phyloP scores from a whole-genome alignment of 1,140 invertebrate genomes.

The Spodoptera litura region DNA sequence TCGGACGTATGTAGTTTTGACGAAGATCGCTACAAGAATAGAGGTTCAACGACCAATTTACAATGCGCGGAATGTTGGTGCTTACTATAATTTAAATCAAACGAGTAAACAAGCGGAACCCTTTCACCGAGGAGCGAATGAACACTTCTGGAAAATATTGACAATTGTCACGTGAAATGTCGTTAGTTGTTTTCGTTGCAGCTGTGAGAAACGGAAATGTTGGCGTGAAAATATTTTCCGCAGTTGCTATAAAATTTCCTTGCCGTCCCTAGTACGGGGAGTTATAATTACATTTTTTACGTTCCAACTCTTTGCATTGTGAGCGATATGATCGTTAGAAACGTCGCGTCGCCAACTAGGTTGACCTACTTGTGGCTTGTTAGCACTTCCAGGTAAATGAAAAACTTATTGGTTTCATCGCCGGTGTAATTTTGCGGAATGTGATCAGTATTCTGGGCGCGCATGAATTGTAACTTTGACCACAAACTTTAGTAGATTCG shows the following conservation, averaged over 20 bases:
- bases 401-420: conserved; percentile 45
- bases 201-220: conserved; percentile 27
- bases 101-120: background rate
- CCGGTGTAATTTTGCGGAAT: conserved; percentile 42
- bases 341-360: conserved; percentile 41
- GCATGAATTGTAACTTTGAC: conserved; percentile 50
- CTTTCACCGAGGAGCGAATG: conserved; percentile 5
- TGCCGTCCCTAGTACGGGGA: conserved; percentile 21
- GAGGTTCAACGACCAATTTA: conserved; percentile 1
- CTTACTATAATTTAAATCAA: background rate
- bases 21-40: conserved; percentile 22
- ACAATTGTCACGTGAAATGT: conserved; percentile 13
- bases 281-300: conserved; percentile 45
- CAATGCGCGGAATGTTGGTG: conserved; percentile 1
- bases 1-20: conserved; percentile 60
- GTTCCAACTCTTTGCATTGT: conserved; percentile 43
- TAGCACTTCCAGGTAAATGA: conserved; percentile 47
- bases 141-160: conserved; percentile 24
- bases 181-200: conserved; percentile 15
- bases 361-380: conserved; percentile 49
- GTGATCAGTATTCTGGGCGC: conserved; percentile 53
- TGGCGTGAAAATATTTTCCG: conserved; percentile 43
- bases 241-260: conserved; percentile 34
- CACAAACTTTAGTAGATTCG: conserved; percentile 53
- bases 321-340: conserved; percentile 42